phyloP scores from a whole-genome alignment of 2,888 invertebrate genomes.

The Dasypolia templi region DNA sequence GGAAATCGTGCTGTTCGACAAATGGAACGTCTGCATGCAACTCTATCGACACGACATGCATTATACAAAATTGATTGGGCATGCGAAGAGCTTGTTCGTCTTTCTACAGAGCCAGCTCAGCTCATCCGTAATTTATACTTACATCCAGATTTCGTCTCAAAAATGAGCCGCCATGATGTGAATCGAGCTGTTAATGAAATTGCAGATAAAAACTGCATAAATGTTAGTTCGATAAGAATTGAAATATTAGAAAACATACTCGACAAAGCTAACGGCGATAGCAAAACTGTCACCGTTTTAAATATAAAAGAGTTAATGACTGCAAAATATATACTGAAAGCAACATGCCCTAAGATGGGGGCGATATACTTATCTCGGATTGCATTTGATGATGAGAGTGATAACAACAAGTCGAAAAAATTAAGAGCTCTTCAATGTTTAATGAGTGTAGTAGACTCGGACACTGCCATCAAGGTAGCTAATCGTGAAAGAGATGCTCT shows the following conservation, averaged over 20 bases:
- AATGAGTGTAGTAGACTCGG: slow-evolving; percentile 86
- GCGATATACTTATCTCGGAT: slow-evolving; percentile 88
- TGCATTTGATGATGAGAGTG: slow-evolving; percentile 87
- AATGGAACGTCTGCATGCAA: slow-evolving; percentile 87
- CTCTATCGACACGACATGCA: slow-evolving; percentile 86
- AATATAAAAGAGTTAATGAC: slow-evolving; percentile 83
- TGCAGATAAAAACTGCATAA: slow-evolving; percentile 87
- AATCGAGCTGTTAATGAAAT: slow-evolving; percentile 88
- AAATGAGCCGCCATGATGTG: slow-evolving; percentile 84
- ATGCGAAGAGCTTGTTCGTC: slow-evolving; percentile 84
- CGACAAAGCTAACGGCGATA: slow-evolving; percentile 77
- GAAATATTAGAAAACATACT: slow-evolving; percentile 87
- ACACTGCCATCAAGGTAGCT: slow-evolving; percentile 86
- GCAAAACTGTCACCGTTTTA: slow-evolving; percentile 75
- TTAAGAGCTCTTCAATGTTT: slow-evolving; percentile 87
- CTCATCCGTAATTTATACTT: slow-evolving; percentile 86
- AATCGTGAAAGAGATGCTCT: slow-evolving; percentile 83
- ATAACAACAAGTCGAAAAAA: slow-evolving; percentile 86
- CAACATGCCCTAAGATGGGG: slow-evolving; percentile 88
- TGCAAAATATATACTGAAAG: slow-evolving; percentile 88
- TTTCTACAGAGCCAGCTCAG: slow-evolving; percentile 85
- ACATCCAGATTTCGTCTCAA: slow-evolving; percentile 84
- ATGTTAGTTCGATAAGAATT: slow-evolving; percentile 86
- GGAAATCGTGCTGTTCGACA: slow-evolving; percentile 87
- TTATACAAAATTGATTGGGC: slow-evolving; percentile 88